Base-by-base conservation (phyloP, 2,113 vertebrate genomes). In the Lophura nycthemera region DNA sequence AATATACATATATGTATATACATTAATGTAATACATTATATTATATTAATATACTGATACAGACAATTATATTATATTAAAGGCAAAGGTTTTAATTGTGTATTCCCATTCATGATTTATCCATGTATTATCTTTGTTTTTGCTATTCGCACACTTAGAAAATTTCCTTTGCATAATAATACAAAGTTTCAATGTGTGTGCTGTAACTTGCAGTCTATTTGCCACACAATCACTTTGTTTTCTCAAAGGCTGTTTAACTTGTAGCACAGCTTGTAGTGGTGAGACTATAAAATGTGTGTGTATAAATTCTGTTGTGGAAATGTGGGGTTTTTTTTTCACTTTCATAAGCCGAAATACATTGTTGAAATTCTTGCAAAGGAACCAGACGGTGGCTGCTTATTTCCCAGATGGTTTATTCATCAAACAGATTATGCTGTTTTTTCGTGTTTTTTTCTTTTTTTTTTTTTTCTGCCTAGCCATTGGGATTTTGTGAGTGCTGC, bases 301-400 rank as follows among this genome's bases (percentile, higher is more conserved):
- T 56, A 2, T 8, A 57, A 64, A 5, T 54, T 79, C 24, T 30
- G 0, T 32, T 60, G 24, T 6, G 40, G 34, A 63, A 80, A 12
- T 70, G 45, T 70, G 40, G 40, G 4, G 11, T 20, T 8, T 0
- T 0, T 0, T n/a, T 60, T 69, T 30, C 5, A 11, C 4, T 47
- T 84, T 54, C 60, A 11, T 1, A 30, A 66, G 8, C 14, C 50
- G 42, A 77, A 83, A 83, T 42, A 32, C 6, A 45, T 54, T 63
- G 25, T 63, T 67, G 0, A 86, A 88, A 70, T 74, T 74, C 57
- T 71, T 74, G 20, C 36, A 30, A 70, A 38, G 15, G 11, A 73
- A 71, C 34, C 8, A 61, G 15, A 52, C 0, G 2, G 43, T 19
- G 8, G 6, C 13, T 89, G 32, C 11, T 89, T 85, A 43, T 73